phyloP scores from a whole-genome alignment of 2,888 invertebrate species.

The Hirtodrosophila alboralis region DNA sequence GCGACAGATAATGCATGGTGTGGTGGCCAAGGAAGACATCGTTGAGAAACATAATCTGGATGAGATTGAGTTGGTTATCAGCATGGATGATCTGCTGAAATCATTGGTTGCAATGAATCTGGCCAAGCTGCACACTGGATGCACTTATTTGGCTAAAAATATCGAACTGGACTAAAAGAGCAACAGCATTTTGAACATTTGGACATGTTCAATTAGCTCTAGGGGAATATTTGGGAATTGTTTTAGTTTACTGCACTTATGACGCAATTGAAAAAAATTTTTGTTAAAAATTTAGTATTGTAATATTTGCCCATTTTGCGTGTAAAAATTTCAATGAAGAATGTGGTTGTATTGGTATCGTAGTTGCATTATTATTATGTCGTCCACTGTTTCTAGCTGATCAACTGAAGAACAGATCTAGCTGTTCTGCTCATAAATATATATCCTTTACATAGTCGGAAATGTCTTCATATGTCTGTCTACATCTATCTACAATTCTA shows the following conservation, averaged over 20 bases:
- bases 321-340: conserved; percentile 13
- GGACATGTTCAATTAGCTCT: too few relatives aligned
- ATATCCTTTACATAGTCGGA: too few relatives aligned
- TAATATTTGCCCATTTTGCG: conserved; percentile 2
- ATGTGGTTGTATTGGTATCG: too few relatives aligned
- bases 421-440: too few relatives aligned
- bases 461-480: too few relatives aligned
- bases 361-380: too few relatives aligned
- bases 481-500: too few relatives aligned
- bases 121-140: conserved; percentile 40
- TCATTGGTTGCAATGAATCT: conserved; percentile 46
- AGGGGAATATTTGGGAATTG: neutral
- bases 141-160: conserved; percentile 24
- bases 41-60: neutral
- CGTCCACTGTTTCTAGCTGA: too few relatives aligned
- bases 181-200: neutral
- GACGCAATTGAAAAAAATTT: neutral
- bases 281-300: conserved; percentile 3
- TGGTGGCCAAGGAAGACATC: conserved; percentile 24
- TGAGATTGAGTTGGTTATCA: conserved; percentile 38
- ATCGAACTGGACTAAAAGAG: conserved; percentile 47
- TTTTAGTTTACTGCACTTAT: neutral
- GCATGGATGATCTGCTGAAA: conserved; percentile 58
- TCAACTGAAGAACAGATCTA: too few relatives aligned
- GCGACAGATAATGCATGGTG: conserved; percentile 87